Evolutionary conservation across 2,888 invertebrate genomes (phyloP), one percentile per base, ranked within the genome.

Genomic region (Boloria euphrosyne): DNA sequence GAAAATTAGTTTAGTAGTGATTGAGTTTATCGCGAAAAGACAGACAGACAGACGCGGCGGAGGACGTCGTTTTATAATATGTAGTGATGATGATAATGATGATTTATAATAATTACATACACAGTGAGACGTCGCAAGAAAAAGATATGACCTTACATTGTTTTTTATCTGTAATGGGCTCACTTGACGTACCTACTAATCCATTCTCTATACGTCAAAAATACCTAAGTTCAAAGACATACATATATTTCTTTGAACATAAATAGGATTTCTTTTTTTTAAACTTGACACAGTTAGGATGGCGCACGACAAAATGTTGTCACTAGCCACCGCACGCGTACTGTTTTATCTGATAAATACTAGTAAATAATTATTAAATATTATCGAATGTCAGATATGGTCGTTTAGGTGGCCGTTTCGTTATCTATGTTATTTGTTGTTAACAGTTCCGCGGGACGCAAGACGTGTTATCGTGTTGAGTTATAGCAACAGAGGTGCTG

Each of bases 351-450:
- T 83, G 91, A 90, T 91, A 89, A 84, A 83, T 82, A 80, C 80
- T 84, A 85, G 86, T 89, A 87, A 89, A 90, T 91, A 89, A 90
- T 90, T 90, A 90, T 90, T 86, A 90, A 90, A 90, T 90, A 89
- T 88, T 86, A 89, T 90, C 88, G 80, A 82, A 84, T 77, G 82
- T 79, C 80, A 85, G 89, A 90, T 90, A 89, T 83, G 85, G 81
- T 85, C 88, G 84, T 90, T 90, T 90, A 89, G 87, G 87, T 84
- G 86, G 80, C 85, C 86, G 87, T 87, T 84, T 80, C 77, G 81
- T 86, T 91, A 91, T 91, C 91, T 89, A 71, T 73, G 85, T 89
- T 89, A 90, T 90, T 91, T 90, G 91, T 90, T 89, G 89, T 85
- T 85, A 86, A 87, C 87, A 87, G 85, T 86, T 85, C 81, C 78